Percentiles rank a stretch among this genome's conserved stretches.
phyloP scores from a whole-genome alignment of 2,113 vertebrate genomes.

The Crotalus viridis region DNA sequence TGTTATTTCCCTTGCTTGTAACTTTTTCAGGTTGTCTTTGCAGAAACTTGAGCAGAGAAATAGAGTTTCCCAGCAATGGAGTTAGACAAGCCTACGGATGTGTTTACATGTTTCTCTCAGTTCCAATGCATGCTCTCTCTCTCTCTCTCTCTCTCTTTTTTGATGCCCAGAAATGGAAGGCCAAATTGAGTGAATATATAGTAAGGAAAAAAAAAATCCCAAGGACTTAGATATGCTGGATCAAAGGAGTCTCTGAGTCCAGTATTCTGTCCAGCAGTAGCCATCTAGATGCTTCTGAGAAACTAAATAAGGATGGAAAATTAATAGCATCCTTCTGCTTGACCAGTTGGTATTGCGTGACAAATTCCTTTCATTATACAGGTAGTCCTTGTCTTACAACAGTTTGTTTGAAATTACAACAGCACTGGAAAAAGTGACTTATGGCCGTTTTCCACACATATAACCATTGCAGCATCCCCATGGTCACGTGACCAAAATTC shows the following conservation, averaged over 20 bases:
- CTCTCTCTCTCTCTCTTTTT: neutral
- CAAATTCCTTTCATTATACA: neutral
- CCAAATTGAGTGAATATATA: neutral
- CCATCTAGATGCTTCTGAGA: neutral
- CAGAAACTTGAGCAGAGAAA: neutral
- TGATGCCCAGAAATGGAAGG: neutral
- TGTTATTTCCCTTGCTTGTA: slow-evolving; percentile 21
- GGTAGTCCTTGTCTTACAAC: no score
- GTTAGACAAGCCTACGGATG: neutral
- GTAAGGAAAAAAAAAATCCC: neutral
- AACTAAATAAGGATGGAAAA: neutral
- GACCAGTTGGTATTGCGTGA: neutral
- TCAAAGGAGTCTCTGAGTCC: neutral
- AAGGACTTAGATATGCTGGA: neutral
- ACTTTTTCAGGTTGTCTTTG: neutral
- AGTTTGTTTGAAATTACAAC: no score
- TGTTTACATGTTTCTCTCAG: neutral
- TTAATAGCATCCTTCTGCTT: neutral
- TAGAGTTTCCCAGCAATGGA: neutral
- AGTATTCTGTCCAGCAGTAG: neutral
- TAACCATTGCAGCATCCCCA: no score
- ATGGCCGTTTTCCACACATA: no score
- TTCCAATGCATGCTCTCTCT: no score
- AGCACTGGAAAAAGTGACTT: no score
- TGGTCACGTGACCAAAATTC: no score